Conservation (phyloP, 2,888 invertebrate species). For the Imbricaverruca yamaguchii region DNA sequence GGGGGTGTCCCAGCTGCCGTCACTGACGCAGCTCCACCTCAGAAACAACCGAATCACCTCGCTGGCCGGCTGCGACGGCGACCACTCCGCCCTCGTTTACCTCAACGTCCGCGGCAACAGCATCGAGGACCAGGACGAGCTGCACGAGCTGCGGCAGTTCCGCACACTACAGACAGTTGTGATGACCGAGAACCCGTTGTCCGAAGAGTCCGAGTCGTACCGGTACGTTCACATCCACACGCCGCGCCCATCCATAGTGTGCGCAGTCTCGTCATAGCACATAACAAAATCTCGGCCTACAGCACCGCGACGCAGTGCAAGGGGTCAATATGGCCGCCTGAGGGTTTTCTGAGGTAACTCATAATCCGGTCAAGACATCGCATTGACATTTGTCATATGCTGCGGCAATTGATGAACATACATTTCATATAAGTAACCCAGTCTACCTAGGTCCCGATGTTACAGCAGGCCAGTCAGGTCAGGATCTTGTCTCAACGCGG, state of each 20-base stretch:
- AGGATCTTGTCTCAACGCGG: no score
- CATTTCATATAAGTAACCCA: no score
- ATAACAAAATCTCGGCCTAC: not conserved
- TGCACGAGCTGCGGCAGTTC: not conserved
- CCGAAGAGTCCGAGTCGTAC: not conserved
- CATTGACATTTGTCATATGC: not conserved
- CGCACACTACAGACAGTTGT: not conserved
- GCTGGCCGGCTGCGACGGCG: not conserved
- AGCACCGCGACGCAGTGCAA: not conserved
- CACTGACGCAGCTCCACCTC: not conserved
- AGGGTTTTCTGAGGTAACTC: not conserved
- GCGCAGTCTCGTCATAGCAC: not conserved
- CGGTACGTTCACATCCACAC: not conserved
- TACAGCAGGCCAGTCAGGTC: no score
- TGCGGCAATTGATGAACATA: no score
- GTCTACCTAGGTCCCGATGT: no score
- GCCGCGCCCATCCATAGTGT: no score
- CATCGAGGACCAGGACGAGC: not conserved
- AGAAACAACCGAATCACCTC: not conserved
- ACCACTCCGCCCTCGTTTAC: not conserved
- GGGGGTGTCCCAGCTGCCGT: not conserved
- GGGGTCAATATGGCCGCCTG: not conserved
- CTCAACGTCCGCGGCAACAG: not conserved
- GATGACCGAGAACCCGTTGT: not conserved
- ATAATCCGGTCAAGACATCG: not conserved